A percentile compares a stretch with the other conserved stretches of the same genome.
phyloP scores from a whole-genome alignment of 2,797 vertebrate genomes.

The Oceanodroma leucorhoa region DNA sequence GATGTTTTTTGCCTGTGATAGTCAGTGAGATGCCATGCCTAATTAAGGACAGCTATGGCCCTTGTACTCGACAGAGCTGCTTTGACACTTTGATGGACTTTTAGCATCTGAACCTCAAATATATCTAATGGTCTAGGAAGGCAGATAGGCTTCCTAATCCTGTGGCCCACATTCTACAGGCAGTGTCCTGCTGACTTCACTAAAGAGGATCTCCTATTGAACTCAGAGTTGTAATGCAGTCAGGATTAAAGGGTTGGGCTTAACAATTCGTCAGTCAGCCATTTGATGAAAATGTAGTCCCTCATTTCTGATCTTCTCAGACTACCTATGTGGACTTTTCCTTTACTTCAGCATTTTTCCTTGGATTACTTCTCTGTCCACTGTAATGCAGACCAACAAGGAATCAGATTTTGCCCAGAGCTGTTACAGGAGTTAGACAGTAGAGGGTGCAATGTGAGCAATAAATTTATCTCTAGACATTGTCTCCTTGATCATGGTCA shows the following conservation, averaged over 20 bases:
- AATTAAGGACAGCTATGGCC: neutral
- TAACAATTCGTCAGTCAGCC: neutral
- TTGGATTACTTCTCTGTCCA: neutral
- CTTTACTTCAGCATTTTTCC: neutral
- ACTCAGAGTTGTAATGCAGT: neutral
- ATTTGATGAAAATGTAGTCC: neutral
- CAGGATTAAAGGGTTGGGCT: neutral
- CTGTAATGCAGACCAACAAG: neutral
- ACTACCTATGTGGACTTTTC: neutral
- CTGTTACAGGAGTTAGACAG: slow-evolving; percentile 38
- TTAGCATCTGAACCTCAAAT: neutral
- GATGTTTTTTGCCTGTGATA: neutral
- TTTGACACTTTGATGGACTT: neutral
- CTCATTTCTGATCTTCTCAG: neutral
- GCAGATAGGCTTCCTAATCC: neutral
- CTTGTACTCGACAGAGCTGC: neutral
- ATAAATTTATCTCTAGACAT: neutral
- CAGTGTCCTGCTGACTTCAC: neutral
- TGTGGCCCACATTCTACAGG: neutral
- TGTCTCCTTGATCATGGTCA: neutral
- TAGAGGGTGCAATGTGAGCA: slow-evolving; percentile 74
- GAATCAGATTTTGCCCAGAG: neutral
- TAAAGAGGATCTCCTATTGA: neutral
- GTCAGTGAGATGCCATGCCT: neutral
- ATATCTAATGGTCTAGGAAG: neutral